Percentiles rank a stretch among this genome's conserved stretches.
phyloP scores from a whole-genome alignment of 30 jellyfish, hydroid and myxozoan genomes.

The Rhopilema esculentum region DNA sequence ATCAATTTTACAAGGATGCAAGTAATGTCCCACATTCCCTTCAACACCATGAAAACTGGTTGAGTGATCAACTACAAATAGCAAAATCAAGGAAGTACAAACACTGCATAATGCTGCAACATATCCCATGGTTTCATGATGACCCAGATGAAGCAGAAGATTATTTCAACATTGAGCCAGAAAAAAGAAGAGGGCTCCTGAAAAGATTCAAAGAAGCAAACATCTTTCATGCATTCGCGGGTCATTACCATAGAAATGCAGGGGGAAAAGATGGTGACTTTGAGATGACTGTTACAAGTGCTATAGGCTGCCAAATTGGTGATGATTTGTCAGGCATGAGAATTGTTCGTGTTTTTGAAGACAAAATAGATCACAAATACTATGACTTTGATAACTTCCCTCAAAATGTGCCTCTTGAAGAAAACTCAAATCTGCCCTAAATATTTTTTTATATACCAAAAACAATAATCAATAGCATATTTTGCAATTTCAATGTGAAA shows the following conservation, averaged over 20 bases:
- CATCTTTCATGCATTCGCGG: slow-evolving; percentile 82
- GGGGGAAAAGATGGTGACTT: slow-evolving; percentile 86
- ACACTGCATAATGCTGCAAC: slow-evolving; percentile 87
- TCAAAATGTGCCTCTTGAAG: slow-evolving; percentile 26
- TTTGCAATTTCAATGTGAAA: too few species aligned
- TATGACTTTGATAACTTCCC: slow-evolving; percentile 84
- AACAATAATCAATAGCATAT: too few species aligned
- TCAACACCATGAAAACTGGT: slow-evolving; percentile 86
- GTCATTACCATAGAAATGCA: slow-evolving; percentile 97
- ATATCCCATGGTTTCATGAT: slow-evolving; percentile 90
- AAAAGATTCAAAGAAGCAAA: slow-evolving; percentile 75
- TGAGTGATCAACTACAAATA: slow-evolving; percentile 71
- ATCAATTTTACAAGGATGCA: slow-evolving; percentile 81
- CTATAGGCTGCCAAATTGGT: slow-evolving; percentile 96
- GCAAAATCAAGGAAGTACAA: slow-evolving; percentile 52
- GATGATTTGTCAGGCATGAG: slow-evolving; percentile 91
- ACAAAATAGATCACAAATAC: slow-evolving; percentile 85
- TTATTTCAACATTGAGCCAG: slow-evolving; percentile 79
- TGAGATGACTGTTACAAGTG: slow-evolving; percentile 90
- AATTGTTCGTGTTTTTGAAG: slow-evolving; percentile 82
- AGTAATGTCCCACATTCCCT: slow-evolving; percentile 56
- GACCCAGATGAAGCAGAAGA: slow-evolving; percentile 84
- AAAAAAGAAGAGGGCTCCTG: slow-evolving; percentile 45
- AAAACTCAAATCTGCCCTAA: slow-evolving; percentile 39
- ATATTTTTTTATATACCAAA: too few species aligned